phyloP scores from a whole-genome alignment of 2,113 vertebrate genomes.

The Prochilodus magdalenae region DNA sequence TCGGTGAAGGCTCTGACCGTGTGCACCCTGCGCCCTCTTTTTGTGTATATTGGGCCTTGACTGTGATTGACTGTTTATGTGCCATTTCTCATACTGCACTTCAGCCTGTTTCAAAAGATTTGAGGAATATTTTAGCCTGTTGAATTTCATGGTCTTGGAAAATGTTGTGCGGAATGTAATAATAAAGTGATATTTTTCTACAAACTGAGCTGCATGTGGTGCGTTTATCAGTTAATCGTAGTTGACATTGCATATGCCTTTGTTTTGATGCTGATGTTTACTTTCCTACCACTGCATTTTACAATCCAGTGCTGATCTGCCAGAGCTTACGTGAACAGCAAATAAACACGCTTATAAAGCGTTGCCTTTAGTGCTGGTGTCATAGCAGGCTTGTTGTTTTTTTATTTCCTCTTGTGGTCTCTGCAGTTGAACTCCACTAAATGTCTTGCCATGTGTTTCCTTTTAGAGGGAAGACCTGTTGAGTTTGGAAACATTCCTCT shows the following conservation, averaged over 20 bases:
- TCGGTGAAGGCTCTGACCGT: conserved; percentile 24
- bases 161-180: conserved; percentile 95
- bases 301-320: not conserved
- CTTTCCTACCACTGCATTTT: not conserved
- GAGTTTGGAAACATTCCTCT: conserved; percentile 74
- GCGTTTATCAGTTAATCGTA: conserved; percentile 3
- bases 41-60: conserved; percentile 59
- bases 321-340: not conserved
- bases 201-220: conserved; percentile 71
- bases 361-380: conserved; percentile 5
- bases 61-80: conserved; percentile 58
- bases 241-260: not conserved
- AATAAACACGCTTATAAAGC: conserved; percentile 8
- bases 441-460: conserved; percentile 57
- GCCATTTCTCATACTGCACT: conserved; percentile 65
- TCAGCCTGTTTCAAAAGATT: conserved; percentile 68
- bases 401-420: conserved; percentile 18
- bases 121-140: conserved; percentile 82
- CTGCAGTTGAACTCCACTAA: conserved; percentile 7
- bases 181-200: conserved; percentile 99
- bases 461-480: conserved; percentile 73
- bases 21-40: conserved; percentile 55
- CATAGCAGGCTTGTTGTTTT: conserved; percentile 8
- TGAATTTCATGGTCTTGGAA: conserved; percentile 86
- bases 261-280: conserved; percentile 13